Base-by-base conservation (phyloP, 2,888 invertebrate species). In the Dynastes tityus region DNA sequence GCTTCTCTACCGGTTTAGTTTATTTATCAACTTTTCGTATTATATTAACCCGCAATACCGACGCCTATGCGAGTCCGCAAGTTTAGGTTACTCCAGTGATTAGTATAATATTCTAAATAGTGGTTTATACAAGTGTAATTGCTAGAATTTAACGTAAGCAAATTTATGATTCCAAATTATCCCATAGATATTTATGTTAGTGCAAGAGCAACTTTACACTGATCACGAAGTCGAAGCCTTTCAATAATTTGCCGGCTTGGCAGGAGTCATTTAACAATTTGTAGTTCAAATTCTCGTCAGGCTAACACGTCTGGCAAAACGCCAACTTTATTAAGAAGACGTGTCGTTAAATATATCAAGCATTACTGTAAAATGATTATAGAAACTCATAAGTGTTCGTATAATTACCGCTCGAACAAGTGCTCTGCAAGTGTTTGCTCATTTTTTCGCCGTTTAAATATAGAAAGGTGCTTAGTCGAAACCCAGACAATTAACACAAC, bases 251-350 rank as follows among this genome's bases (percentile, higher is more conserved):
- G 3, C 29, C 11, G 2, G 32, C 32, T 29, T 29, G 63, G 13
- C 27, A 63, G 11, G 29, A 63, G 32, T 9, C 16, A 37, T 37
- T 71, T 32, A 55, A 71, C 32, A 71, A 55, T 55, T 71, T 58
- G 37, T 22, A 71, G 37, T 71, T 68, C 68, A 68, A 51, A 55
- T 37, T 71, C 6, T 22, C 55, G 16, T 55, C 16, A 51, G 32
- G 51, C 11, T 68, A 68, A 58, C 37, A 40, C 29, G 37, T 37
- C 71, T 71, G 71, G 71, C 71, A 22, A 4, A n/a, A 53, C 16
- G 71, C 71, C 71, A 71, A 71, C 71, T 55, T 71, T 55, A 71
- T 71, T 37, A 55, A 65, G 55, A 58, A 55, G 37, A 37, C 71
- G 37, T 71, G 71, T 29, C 55, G 71, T 71, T 55, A 55, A 71